phyloP scores from a whole-genome alignment of 2,113 vertebrate genomes.

The Hippocampus barbouri region DNA sequence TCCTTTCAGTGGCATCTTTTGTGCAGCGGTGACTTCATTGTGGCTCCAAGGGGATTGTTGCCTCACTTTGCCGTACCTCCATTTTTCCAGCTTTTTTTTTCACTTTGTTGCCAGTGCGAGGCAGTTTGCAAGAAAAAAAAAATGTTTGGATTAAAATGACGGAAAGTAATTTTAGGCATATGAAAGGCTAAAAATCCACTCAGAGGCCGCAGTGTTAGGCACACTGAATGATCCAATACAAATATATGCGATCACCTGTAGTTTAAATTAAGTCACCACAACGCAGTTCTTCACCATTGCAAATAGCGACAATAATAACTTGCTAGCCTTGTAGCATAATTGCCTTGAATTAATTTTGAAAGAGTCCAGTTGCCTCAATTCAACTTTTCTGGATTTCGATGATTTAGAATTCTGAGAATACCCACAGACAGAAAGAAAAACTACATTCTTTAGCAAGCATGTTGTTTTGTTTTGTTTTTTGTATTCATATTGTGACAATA shows the following conservation, averaged over 20 bases:
- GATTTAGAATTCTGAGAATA: not conserved
- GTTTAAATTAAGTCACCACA: too few relatives aligned
- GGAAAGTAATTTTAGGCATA: not conserved
- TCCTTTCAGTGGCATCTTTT: constrained; percentile 42
- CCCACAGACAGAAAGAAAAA: not conserved
- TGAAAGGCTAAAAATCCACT: not conserved
- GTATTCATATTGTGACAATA: not conserved
- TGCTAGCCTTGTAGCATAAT: not conserved
- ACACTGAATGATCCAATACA: not conserved
- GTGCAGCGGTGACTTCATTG: constrained; percentile 47
- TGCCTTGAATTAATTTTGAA: not conserved
- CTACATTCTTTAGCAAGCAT: not conserved
- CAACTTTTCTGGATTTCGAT: not conserved
- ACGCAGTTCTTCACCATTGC: not conserved
- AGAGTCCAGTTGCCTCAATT: not conserved
- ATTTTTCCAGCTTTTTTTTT: constrained; percentile 30
- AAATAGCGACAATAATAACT: not conserved
- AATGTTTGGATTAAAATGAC: not conserved
- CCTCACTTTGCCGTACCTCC: constrained; percentile 20
- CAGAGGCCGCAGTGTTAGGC: not conserved
- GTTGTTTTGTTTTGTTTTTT: not conserved
- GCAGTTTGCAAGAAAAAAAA: not conserved
- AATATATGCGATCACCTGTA: not conserved
- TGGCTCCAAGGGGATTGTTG: constrained; percentile 54
- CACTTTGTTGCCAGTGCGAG: constrained; percentile 17